These are phyloP conservation scores for Dusona sp. DNA, from an alignment of 2,888 invertebrate genomes.

Conservation along the genomic window DNA sequence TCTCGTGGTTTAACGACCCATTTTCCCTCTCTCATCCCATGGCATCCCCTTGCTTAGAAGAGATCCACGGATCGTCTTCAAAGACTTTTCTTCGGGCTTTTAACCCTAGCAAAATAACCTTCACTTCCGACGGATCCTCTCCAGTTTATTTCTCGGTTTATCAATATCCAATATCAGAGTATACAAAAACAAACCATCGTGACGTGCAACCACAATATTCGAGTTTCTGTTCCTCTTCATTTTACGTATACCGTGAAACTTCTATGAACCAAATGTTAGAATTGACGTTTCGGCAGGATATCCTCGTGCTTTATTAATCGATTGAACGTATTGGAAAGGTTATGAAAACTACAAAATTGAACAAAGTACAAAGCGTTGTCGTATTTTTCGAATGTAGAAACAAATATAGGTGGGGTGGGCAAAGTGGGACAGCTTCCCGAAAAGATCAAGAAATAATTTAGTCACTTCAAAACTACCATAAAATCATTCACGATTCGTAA, in stretches of 20 bases:
- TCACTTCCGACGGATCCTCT: neutral
- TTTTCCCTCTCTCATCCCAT: conserved; percentile 10
- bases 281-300: neutral
- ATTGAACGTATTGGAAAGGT: neutral
- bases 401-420: too few relatives aligned
- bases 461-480: too few relatives aligned
- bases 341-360: neutral
- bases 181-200: neutral
- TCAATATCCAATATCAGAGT: conserved; percentile 38
- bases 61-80: conserved; percentile 47
- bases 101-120: conserved; percentile 38
- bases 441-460: too few relatives aligned
- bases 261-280: neutral
- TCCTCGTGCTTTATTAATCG: neutral
- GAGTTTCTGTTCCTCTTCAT: neutral
- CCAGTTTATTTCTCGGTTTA: conserved; percentile 28
- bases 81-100: conserved; percentile 44
- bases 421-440: too few relatives aligned
- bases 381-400: neutral
- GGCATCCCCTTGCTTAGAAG: conserved; percentile 15
- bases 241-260: neutral
- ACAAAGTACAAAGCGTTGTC: neutral
- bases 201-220: neutral
- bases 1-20: conserved; percentile 20
- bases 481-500: too few relatives aligned